These are phyloP conservation scores for Melospiza melodia DNA, from an alignment of 2,113 vertebrate species.

Conservation along the genomic window DNA sequence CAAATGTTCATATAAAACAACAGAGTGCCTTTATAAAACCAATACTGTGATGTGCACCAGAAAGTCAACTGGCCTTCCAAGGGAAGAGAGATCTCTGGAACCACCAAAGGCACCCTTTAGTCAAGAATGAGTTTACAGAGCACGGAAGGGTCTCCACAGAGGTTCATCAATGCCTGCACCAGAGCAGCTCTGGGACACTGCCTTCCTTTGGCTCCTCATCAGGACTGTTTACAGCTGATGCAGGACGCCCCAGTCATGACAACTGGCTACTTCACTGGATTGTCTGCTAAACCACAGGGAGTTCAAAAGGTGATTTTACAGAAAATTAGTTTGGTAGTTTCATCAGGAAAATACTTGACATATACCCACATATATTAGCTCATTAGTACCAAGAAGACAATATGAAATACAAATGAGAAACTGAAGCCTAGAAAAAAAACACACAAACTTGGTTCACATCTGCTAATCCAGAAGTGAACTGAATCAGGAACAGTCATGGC, in stretches of 20 bases:
- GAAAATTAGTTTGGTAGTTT: background rate
- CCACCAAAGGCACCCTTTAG: background rate
- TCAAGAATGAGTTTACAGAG: background rate
- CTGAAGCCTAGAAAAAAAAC: background rate
- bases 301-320: background rate
- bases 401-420: background rate
- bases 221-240: background rate
- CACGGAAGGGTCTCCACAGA: background rate
- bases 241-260: background rate
- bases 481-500: background rate
- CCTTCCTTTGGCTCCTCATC: background rate
- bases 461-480: background rate
- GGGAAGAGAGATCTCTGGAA: background rate
- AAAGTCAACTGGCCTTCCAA: background rate
- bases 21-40: background rate
- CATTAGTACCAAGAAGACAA: background rate
- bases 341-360: background rate
- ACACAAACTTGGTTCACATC: background rate
- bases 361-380: accelerated
- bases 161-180: too few species aligned
- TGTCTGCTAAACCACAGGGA: background rate
- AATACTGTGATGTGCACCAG: background rate
- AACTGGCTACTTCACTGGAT: background rate
- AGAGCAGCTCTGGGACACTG: background rate
- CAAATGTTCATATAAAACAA: background rate